phyloP scores from a whole-genome alignment of 2,888 invertebrate species.

The Monopis laevigella region DNA sequence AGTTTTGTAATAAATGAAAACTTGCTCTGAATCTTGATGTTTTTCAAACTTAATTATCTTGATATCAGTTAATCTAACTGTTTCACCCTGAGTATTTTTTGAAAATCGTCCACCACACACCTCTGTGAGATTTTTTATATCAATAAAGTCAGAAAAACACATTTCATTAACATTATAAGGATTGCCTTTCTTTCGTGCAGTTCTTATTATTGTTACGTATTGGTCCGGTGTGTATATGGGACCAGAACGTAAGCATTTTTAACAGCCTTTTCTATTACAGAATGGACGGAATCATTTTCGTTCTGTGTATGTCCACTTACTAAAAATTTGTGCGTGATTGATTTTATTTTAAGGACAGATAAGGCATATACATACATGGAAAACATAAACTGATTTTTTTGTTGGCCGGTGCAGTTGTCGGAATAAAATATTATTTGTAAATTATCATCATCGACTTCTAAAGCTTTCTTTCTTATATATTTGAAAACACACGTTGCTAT shows the following conservation, averaged over 20 bases:
- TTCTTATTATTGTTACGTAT: constrained; percentile 20
- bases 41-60: constrained; percentile 15
- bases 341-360: constrained; percentile 13
- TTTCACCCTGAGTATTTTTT: constrained; percentile 6
- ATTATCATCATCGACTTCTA: no score
- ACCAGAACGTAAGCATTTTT: constrained; percentile 18
- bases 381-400: no score
- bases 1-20: constrained; percentile 8
- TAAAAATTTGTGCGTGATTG: constrained; percentile 11
- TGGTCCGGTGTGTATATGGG: constrained; percentile 21
- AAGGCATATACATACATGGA: constrained; percentile 15
- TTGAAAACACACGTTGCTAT: no score
- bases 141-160: constrained; percentile 20
- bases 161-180: constrained; percentile 20
- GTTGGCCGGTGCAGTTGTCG: constrained; percentile 17
- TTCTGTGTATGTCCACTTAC: not conserved
- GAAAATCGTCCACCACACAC: not conserved
- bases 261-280: constrained; percentile 21
- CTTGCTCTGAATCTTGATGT: not conserved
- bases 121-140: constrained; percentile 16
- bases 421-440: constrained; percentile 18
- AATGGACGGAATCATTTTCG: no score
- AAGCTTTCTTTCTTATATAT: no score
- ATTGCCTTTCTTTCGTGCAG: constrained; percentile 19
- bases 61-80: constrained; percentile 11